phyloP scores from a whole-genome alignment of 2,113 vertebrate species.

The Todiramphus saurophagus region DNA sequence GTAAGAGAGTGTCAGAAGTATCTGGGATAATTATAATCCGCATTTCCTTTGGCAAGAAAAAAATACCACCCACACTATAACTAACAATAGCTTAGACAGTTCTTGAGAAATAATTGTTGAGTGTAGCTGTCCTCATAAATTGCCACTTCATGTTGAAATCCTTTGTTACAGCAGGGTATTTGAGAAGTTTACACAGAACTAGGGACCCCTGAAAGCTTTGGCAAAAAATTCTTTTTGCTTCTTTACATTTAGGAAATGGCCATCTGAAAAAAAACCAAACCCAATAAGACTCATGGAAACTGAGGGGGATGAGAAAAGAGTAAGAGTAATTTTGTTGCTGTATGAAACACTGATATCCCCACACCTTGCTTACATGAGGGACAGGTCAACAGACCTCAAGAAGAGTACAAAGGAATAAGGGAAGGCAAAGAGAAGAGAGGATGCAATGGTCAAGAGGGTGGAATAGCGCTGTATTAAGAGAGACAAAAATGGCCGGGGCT shows the following conservation, averaged over 20 bases:
- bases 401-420: not conserved
- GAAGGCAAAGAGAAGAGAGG: not conserved
- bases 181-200: not conserved
- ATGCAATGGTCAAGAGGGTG: not conserved
- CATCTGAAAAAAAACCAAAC: not conserved
- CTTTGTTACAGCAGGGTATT: not conserved
- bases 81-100: not conserved
- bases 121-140: not conserved
- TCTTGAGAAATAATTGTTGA: not conserved
- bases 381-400: not conserved
- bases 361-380: not conserved
- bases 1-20: conserved; percentile 9
- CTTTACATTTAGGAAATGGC: not conserved
- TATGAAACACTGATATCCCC: not conserved
- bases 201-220: not conserved
- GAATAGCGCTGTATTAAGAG: not conserved
- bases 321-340: not conserved
- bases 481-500: not conserved
- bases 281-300: not conserved
- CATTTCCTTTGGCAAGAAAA: conserved; percentile 34
- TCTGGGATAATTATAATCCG: not conserved
- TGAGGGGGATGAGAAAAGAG: not conserved
- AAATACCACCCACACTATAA: not conserved
- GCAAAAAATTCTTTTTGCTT: not conserved
- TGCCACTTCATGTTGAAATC: not conserved